Evolutionary conservation across 2,113 vertebrate genomes (phyloP), one percentile per base, ranked within the genome.

Genomic region (Phainopepla nitens): DNA sequence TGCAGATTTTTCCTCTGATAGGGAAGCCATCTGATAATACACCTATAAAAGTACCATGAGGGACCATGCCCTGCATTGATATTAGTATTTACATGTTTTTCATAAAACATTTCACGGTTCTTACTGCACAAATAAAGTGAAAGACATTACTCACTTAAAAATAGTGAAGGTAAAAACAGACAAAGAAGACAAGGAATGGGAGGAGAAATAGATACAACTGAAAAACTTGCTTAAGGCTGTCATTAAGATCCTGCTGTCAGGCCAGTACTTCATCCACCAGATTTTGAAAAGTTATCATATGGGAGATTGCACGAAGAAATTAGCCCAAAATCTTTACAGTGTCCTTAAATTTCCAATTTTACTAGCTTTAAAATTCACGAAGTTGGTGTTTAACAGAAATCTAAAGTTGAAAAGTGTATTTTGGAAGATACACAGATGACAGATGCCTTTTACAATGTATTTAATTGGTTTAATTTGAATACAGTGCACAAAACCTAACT

Each of bases 161-260:
- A 82, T 27, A 91, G 69, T 35, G 9, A 28, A 69, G 33, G 53
- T 53, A 79, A 89, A 79, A 87, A 28, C 21, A 70, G 58, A 70
- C 39, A 60, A 80, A 79, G 20, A 58, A 66, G 64, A 47, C 3
- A 54, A 80, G 54, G 25, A 72, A 31, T 51, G 68, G 90, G 92
- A 86, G 79, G 92, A 91, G 84, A 88, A 88, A 20, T 0, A 84
- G 80, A 80, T 17, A 33, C 54, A 82, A 82, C 27, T 86, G 91
- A 94, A 86, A 81, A 90, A 83, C 19, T 97, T 88, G 94, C 95
- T 92, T 70, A 90, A 94, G 95, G 95, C 93, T 90, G 76, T 94
- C 82, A 96, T 96, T 94, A 96, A 81, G 65, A 93, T 36, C 93
- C 92, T 90, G 95, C 93, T 96, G 92, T 95, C 93, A 90, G 60